Evolutionary conservation across 1,140 invertebrate genomes (phyloP).

Genomic region (Pogonus chalceus): DNA sequence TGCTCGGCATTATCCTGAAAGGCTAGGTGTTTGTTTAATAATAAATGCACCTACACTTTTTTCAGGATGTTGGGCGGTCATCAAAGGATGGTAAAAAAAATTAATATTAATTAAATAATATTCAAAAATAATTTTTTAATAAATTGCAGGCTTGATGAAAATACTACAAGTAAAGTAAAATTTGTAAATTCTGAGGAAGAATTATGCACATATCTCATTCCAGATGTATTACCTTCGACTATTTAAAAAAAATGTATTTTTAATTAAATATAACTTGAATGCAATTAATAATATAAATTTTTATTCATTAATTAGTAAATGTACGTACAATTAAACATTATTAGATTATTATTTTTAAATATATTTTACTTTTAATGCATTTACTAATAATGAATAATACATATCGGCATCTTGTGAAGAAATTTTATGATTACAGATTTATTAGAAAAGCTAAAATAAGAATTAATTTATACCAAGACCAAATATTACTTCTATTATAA

Average conservation of each 20-base stretch:
- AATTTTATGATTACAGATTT: too few species aligned
- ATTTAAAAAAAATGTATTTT: conserved; percentile 45
- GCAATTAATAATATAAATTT: too few species aligned
- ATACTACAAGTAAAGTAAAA: conserved; percentile 60
- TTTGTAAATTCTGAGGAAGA: conserved; percentile 58
- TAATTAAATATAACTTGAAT: too few species aligned
- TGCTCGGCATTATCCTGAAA: conserved; percentile 62
- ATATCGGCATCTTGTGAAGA: too few species aligned
- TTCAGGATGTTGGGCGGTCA: conserved; percentile 61
- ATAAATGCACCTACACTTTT: conserved; percentile 61
- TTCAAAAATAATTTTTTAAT: background rate
- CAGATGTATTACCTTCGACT: conserved; percentile 60
- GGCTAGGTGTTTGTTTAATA: conserved; percentile 61
- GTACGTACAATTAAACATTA: too few species aligned
- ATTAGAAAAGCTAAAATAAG: too few species aligned
- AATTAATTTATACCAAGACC: too few species aligned
- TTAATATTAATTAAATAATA: background rate
- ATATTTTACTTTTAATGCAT: too few species aligned
- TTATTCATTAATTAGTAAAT: too few species aligned
- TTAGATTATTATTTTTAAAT: too few species aligned
- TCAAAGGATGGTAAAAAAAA: conserved; percentile 51
- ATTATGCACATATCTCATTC: conserved; percentile 60
- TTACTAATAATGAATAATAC: too few species aligned
- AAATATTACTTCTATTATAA: too few species aligned
- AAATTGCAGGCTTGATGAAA: conserved; percentile 55